Base-by-base conservation (phyloP, 2,888 invertebrate genomes). In the Drosophila borborema region DNA sequence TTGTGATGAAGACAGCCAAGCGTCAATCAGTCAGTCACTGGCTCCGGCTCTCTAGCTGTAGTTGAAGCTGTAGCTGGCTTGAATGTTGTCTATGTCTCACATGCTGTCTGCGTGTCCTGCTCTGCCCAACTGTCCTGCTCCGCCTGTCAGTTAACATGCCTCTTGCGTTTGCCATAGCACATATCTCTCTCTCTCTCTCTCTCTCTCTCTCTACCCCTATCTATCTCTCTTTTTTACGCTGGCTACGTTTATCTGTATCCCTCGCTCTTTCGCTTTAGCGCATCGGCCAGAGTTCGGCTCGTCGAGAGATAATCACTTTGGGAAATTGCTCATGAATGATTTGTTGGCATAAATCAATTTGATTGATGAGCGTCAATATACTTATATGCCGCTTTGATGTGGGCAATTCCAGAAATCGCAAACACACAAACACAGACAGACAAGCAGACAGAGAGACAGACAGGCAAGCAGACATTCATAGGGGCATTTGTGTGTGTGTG, bases 301-400 rank as follows among this genome's bases (percentile, higher is more conserved):
- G 78, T 80, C 77, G 82, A 86, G 86, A 86, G 88, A 89, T 89
- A 90, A 90, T 91, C 90, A 89, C 89, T 90, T 90, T 90, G 87
- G 82, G 82, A 88, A 90, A 91, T 90, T 89, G 88, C 83, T 86
- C 90, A 89, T 88, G 86, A 86, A 91, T 89, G 90, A 91, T 90
- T 89, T 89, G 89, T 81, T 85, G 89, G 86, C 83, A 90, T 91
- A 90, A 90, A 89, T 90, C 91, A 89, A 86, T 88, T 86, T 89
- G 89, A 91, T 90, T 90, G 90, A 90, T 83, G 86, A 85, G 84
- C 80, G 77, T 81, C 86, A 86, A 87, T 87, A 86, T 87, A 89
- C 86, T 87, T 87, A 89, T 86, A 82, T 88, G 84, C 85, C 81
- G 86, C 86, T 86, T 84, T 87, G 88, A 88, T 86, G 86, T 86